A percentile compares a stretch with the other conserved stretches of the same genome.
These are phyloP conservation scores for Chiloscyllium plagiosum DNA, from an alignment of 2,113 vertebrate genomes.

Conservation along the genomic window DNA sequence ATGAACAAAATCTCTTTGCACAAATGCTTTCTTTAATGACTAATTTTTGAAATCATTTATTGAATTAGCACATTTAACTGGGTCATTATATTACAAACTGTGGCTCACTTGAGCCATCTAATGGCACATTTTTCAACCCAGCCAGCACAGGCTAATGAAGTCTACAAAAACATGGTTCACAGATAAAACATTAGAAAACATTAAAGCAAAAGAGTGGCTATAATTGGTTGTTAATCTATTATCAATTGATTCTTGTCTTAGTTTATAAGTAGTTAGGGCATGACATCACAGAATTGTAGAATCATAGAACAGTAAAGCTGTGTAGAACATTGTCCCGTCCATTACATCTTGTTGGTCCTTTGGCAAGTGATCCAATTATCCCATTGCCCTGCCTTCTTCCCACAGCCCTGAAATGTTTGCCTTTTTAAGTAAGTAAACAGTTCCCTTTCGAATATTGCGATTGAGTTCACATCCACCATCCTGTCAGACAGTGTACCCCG, in stretches of 20 bases:
- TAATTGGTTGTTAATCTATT: not conserved
- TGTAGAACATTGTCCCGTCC: not conserved
- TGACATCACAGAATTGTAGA: not conserved
- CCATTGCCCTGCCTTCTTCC: not conserved
- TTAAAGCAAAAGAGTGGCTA: not conserved
- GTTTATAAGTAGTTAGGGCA: not conserved
- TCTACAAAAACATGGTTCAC: not conserved
- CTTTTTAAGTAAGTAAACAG: not conserved
- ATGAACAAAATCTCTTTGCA: not conserved
- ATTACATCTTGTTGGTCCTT: not conserved
- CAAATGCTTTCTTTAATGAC: not conserved
- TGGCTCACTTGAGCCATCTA: not conserved
- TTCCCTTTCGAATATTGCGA: not conserved
- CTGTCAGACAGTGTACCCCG: too few relatives aligned
- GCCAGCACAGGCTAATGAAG: not conserved
- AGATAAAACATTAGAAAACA: not conserved
- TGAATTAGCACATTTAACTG: constrained; percentile 23
- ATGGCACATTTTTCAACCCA: not conserved
- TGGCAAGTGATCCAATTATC: not conserved
- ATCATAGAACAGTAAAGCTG: not conserved
- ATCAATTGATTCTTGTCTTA: not conserved
- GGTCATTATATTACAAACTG: not conserved
- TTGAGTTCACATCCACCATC: not conserved
- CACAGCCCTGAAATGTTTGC: not conserved
- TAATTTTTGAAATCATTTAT: not conserved